A percentile compares a stretch with the other conserved stretches of the same genome.
Conservation (phyloP, 2,113 vertebrate species). For the Neodontobutis hainanensis region DNA sequence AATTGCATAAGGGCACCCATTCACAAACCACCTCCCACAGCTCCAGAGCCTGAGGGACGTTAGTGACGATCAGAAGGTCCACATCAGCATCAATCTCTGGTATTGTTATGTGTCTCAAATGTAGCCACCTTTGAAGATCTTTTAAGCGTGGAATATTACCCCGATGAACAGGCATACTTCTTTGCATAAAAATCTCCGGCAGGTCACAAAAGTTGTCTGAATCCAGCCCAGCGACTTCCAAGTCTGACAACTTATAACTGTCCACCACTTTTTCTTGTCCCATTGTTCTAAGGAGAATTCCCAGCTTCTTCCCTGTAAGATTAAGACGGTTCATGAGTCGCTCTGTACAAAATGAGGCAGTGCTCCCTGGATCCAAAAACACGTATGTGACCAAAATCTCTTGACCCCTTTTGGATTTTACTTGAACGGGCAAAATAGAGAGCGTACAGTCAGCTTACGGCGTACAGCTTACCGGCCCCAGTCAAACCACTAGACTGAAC, state of each 20-base stretch:
- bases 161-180: neutral
- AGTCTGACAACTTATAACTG: neutral
- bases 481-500: neutral
- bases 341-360: slow-evolving; percentile 4
- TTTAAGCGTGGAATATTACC: neutral
- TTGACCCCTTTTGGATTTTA: slow-evolving; percentile 3
- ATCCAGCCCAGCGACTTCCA: neutral
- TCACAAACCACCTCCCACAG: neutral
- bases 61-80: neutral
- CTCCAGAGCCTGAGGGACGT: neutral
- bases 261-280: neutral
- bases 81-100: neutral
- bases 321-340: neutral
- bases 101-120: neutral
- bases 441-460: neutral
- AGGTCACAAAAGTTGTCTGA: neutral
- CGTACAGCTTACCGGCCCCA: neutral
- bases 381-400: neutral
- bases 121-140: neutral
- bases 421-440: neutral
- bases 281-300: neutral
- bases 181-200: neutral
- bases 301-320: neutral
- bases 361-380: slow-evolving; percentile 1
- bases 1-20: no score